Evolutionary conservation across 2,888 invertebrate species (phyloP).

Genomic region (Norana najaformis): DNA sequence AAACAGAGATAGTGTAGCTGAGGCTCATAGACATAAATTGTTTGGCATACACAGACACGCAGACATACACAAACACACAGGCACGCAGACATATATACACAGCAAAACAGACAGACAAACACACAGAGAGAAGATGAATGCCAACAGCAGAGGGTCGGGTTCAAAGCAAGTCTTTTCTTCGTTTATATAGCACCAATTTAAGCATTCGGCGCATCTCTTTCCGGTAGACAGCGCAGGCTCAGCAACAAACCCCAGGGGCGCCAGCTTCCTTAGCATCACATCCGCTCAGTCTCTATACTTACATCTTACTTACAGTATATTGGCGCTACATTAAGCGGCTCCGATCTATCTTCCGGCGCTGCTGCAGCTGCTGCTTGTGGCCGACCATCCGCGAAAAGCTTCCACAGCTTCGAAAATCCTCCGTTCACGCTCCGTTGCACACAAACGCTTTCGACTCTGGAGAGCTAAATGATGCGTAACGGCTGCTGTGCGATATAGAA

Average conservation of each 20-base stretch:
- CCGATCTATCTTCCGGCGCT: not conserved
- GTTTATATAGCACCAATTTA: not conserved
- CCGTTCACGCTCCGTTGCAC: not conserved
- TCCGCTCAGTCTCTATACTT: constrained; percentile 3
- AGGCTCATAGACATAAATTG: too few species aligned
- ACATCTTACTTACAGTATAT: constrained; percentile 13
- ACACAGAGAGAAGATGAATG: not conserved
- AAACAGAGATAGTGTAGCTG: too few species aligned
- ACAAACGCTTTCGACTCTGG: not conserved
- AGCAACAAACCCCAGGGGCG: not conserved
- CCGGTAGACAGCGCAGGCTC: not conserved
- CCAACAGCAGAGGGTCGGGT: not conserved
- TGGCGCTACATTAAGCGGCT: not conserved
- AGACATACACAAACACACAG: not conserved
- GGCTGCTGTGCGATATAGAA: constrained; percentile 5
- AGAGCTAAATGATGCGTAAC: not conserved
- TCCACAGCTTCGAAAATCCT: constrained; percentile 5
- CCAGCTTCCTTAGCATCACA: not conserved
- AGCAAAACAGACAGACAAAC: not conserved
- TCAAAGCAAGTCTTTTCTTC: not conserved
- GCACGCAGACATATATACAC: too few species aligned
- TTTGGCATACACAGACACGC: not conserved
- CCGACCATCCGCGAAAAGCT: not conserved
- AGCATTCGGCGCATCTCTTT: not conserved
- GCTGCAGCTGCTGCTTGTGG: not conserved